phyloP scores from a whole-genome alignment of 92 coral and sea anemone species.

The Plumapathes pennacea region DNA sequence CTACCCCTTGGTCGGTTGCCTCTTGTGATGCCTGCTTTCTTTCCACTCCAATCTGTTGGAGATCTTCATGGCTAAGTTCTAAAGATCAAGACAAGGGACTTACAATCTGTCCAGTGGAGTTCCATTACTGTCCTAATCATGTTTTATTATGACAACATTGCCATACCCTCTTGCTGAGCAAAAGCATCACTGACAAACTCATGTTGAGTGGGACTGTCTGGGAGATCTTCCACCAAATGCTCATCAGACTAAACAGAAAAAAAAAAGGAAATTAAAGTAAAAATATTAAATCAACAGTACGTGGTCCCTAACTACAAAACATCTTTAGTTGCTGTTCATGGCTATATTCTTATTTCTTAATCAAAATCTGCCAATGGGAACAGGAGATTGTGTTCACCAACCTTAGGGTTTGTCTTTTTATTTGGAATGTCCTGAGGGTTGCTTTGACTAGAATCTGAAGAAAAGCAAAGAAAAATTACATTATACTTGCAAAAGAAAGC shows the following conservation, averaged over 20 bases:
- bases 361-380: too few species aligned
- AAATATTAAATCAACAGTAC: background rate
- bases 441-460: too few species aligned
- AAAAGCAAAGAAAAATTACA: too few species aligned
- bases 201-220: constrained; percentile 79
- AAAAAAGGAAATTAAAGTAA: background rate
- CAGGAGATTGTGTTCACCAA: too few species aligned
- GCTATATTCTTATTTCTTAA: too few species aligned
- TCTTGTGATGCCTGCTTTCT: constrained; percentile 54
- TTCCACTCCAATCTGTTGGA: constrained; percentile 89
- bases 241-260: constrained; percentile 3
- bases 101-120: background rate
- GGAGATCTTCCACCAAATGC: constrained; percentile 54
- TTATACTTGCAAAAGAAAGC: too few species aligned
- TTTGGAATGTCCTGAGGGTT: too few species aligned
- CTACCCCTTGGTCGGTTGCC: too few species aligned
- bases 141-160: too few species aligned
- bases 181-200: constrained; percentile 94
- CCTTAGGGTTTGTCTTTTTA: too few species aligned
- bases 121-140: too few species aligned
- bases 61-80: constrained; percentile 93
- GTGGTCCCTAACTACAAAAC: background rate
- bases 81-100: background rate
- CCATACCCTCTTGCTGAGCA: constrained; percentile 36
- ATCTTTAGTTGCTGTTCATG: too few species aligned